A percentile compares a stretch with the other conserved stretches of the same genome.
phyloP scores from a whole-genome alignment of 2,797 vertebrate species.

The Lepidocolaptes lacrymiger region DNA sequence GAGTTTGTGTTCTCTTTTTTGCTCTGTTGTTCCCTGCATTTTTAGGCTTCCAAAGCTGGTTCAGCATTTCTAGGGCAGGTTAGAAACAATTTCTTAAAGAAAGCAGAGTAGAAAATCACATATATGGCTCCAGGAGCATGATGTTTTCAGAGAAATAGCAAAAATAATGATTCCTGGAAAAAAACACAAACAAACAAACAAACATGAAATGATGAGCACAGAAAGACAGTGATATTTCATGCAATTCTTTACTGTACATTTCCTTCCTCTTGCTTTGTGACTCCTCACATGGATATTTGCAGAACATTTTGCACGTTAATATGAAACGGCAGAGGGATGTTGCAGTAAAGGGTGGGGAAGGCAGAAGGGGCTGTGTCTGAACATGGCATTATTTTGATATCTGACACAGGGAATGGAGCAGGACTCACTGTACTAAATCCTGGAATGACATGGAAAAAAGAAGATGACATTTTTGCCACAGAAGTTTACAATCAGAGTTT shows the following conservation, averaged over 20 bases:
- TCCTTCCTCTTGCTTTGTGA: not conserved
- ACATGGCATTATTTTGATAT: not conserved
- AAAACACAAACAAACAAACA: not conserved
- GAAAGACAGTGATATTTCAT: not conserved
- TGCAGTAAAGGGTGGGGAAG: not conserved
- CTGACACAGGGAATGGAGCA: not conserved
- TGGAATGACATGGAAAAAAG: fast-evolving
- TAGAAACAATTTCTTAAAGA: not conserved
- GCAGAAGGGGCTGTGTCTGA: not conserved
- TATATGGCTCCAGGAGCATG: not conserved
- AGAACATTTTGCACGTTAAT: not conserved
- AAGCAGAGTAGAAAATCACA: not conserved
- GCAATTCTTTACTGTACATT: not conserved
- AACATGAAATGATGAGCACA: not conserved
- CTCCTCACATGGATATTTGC: not conserved
- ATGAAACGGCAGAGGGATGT: not conserved
- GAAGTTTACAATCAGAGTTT: not conserved
- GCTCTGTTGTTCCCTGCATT: not conserved
- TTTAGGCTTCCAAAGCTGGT: not conserved
- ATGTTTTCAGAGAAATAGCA: not conserved
- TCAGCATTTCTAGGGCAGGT: not conserved
- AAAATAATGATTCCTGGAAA: not conserved
- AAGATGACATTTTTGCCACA: not conserved
- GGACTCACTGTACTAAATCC: not conserved
- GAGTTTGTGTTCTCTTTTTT: conserved; percentile 24